A percentile compares a stretch with the other conserved stretches of the same genome.
Evolutionary conservation across 2,797 vertebrate species (phyloP).

Genomic region (Lepus townsendii): DNA sequence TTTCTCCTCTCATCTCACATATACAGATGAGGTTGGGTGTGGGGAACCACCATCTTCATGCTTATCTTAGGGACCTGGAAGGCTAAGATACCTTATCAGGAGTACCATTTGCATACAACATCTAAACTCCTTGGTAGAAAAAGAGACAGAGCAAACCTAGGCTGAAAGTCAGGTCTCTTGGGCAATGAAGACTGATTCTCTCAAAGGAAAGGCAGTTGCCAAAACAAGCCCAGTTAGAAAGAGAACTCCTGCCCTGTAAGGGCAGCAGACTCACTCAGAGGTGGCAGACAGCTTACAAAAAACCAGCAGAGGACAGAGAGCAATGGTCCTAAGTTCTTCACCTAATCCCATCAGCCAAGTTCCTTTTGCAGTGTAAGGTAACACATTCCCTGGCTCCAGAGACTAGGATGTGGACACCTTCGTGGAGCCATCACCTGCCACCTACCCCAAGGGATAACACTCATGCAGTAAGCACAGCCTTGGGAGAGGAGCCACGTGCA

Average conservation of each 20-base stretch:
- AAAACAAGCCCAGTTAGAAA: neutral
- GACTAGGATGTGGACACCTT: neutral
- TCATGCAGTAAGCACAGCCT: neutral
- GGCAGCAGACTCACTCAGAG: neutral
- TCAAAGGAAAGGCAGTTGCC: neutral
- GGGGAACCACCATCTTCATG: too few species aligned
- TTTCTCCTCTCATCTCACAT: neutral
- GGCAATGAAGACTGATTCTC: neutral
- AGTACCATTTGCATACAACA: neutral
- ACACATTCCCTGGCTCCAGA: neutral
- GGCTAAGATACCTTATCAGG: neutral
- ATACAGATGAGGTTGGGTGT: neutral
- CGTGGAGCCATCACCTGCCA: neutral
- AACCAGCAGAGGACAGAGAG: neutral
- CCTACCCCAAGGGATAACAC: neutral
- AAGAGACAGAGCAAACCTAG: neutral
- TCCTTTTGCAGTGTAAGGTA: neutral
- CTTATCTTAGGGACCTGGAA: neutral
- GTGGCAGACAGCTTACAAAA: neutral
- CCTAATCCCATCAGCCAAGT: neutral
- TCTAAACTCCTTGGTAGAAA: neutral
- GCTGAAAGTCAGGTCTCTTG: neutral
- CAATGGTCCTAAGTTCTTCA: constrained; percentile 13
- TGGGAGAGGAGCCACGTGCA: neutral
- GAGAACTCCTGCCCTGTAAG: neutral